Evolutionary conservation across 2,888 invertebrate genomes (phyloP), one percentile per base, ranked within the genome.

Genomic region (Eupsilia transversa): DNA sequence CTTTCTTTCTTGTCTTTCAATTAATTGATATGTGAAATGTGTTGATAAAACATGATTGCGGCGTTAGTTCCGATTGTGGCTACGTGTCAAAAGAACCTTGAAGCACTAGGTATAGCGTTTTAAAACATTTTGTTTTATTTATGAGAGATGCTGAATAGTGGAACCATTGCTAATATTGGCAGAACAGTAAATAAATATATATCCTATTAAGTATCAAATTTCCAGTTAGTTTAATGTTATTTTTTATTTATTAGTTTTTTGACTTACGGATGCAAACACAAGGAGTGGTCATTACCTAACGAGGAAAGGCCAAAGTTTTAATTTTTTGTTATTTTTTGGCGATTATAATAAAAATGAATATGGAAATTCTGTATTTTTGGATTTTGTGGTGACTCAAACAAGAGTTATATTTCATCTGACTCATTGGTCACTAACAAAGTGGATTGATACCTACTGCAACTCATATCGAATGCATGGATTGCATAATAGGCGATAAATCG

Each of bases 371-470:
- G 17, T 43, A 9, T n/a, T 49, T 66, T 56, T 52, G 2, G 14
- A 14, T 49, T 20, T 20, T 63, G 52, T 27, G 5, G 9, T 82
- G 64, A 82, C 54, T 77, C 54, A 77, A 12, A 17, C 59, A 23
- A 7, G 7, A 35, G 3, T 54, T 35, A 49, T 46, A 56, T 63
- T 27, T 63, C 4, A 20, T 1, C 27, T 71, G 70, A 79, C 9
- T 82, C 82, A 81, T 56, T 10, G 1, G 49, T 49, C 23, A 43
- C 63, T 38, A 46, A 72, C 56, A 35, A 43, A 59, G 33, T 35
- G 49, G n/a, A 30, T 30, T 1, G 14, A 46, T 49, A 41, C n/a
- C n/a, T n/a, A n/a, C 14, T 77, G 83, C n/a, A n/a, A 82, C 23
- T 82, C 78, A 68, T 33, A 54, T 41, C 1, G 27, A 82, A 64